Evolutionary conservation across 1,140 invertebrate genomes (phyloP).

Genomic region (Eurosta solidaginis): DNA sequence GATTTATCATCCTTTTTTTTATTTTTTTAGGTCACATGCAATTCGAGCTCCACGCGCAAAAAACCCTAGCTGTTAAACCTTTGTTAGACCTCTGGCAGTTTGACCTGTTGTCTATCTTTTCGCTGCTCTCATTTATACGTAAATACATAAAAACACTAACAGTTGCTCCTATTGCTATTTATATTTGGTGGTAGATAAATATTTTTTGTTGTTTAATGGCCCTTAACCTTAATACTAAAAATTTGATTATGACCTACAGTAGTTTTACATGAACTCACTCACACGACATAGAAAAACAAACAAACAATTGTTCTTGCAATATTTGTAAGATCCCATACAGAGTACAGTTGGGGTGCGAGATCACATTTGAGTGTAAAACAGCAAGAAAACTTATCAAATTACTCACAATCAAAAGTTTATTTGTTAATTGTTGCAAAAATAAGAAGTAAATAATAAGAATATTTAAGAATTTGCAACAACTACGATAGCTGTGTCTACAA

Average conservation of each 20-base stretch:
- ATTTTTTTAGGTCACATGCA: too few relatives aligned
- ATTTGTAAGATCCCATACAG: background rate
- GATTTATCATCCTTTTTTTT: too few relatives aligned
- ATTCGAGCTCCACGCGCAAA: too few relatives aligned
- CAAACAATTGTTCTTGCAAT: background rate
- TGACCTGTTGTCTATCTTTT: background rate
- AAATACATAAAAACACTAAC: background rate
- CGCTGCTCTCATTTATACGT: background rate
- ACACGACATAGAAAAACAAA: background rate
- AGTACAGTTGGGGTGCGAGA: background rate
- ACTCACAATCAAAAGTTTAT: too few relatives aligned
- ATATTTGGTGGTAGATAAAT: background rate
- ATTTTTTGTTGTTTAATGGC: background rate
- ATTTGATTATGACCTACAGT: background rate
- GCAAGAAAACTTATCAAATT: too few relatives aligned
- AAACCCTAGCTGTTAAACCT: too few relatives aligned
- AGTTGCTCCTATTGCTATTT: too few relatives aligned
- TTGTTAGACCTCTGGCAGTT: too few relatives aligned
- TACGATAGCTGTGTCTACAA: background rate
- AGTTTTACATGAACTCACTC: slow-evolving; percentile 6
- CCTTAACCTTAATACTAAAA: background rate
- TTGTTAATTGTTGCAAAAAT: too few relatives aligned
- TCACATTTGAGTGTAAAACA: background rate
- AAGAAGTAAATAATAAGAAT: too few relatives aligned
- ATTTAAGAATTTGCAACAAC: background rate